These are phyloP conservation scores for Phrixothrix hirtus DNA, from an alignment of 2,888 invertebrate species.

Conservation along the genomic window DNA sequence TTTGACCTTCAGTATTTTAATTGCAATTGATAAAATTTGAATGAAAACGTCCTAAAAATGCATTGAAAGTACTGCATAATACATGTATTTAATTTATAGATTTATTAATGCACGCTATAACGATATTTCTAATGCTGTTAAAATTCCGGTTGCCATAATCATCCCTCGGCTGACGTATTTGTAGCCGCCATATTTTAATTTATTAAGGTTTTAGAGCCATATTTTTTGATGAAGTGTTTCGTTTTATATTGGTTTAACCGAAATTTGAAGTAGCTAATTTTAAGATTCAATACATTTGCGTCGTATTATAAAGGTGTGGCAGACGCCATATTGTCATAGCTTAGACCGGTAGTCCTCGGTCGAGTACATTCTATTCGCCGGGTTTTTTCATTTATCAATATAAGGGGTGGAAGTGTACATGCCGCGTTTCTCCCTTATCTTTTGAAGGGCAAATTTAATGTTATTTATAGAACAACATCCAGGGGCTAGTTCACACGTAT, in stretches of 20 bases:
- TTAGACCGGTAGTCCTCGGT: slow-evolving; percentile 33
- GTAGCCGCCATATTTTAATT: slow-evolving; percentile 6
- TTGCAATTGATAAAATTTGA: slow-evolving; percentile 7
- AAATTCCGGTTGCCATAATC: slow-evolving; percentile 2
- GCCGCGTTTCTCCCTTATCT: slow-evolving; percentile 30
- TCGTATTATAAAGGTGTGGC: slow-evolving; percentile 57
- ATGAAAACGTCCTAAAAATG: neutral
- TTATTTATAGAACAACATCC: slow-evolving; percentile 44
- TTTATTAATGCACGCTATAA: neutral
- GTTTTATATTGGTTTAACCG: too few species aligned
- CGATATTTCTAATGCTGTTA: slow-evolving; percentile 2
- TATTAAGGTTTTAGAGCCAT: neutral
- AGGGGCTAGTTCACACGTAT: slow-evolving; percentile 3
- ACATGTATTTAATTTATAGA: too few species aligned
- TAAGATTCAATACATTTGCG: slow-evolving; percentile 35
- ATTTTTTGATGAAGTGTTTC: too few species aligned
- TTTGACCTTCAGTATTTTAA: slow-evolving; percentile 40
- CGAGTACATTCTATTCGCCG: slow-evolving; percentile 28
- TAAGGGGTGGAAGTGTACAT: slow-evolving; percentile 45
- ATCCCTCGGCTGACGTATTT: slow-evolving; percentile 3
- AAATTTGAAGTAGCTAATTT: neutral
- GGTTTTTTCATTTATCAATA: slow-evolving; percentile 42
- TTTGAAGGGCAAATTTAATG: slow-evolving; percentile 36
- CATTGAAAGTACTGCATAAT: neutral
- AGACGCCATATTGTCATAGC: slow-evolving; percentile 54